Base-by-base conservation (phyloP, 1,140 invertebrate species). In the Macrobrachium nipponense region DNA sequence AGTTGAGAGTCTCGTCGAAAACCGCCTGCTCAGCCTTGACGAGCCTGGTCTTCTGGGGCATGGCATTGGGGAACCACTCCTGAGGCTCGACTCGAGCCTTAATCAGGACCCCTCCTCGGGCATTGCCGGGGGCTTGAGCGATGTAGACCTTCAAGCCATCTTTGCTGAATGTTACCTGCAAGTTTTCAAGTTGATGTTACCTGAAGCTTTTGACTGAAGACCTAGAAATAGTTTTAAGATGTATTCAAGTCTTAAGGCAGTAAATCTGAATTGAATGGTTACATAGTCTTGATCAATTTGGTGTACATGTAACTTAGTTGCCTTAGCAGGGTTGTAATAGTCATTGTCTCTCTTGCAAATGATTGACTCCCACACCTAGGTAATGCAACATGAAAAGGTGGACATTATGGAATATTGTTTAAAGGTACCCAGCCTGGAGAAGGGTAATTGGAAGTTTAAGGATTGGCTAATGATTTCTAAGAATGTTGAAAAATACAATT, bases 1-100 rank as follows among this genome's bases (percentile, higher is more conserved):
- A 86, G 62, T 72, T 62, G 18, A 86, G 61, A 10, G 73, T 66
- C n/a, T 86, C 66, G 60, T 86, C 70, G 58, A 86, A 86, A 20
- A 86, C 83, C 3, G 83, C 77, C 1, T 77, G 83, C 59, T 80
- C 68, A 14, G 59, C 77, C 60, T 86, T 86, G 10, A 58, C 66
- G 10, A 80, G 27, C 15, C 17, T 58, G 0, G 83, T 86, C 68
- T 86, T 86, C 10, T 43, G 44, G 17, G 83, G 83, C 6, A 80
- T 68, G 61, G 43, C 51, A 0, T 8, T n/a, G 0, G 83, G 77
- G 77, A 86, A 86, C 83, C 83, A 86, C 20, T 86, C 44, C 8
- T 72, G 60, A 36, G 83, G 83, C 60, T 86, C 83, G 15, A 86
- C 20, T 2, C 83, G 23, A 1, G 70, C 77, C 58, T 86, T 86